These are phyloP conservation scores for Chaunax sp. DNA, from an alignment of 2,797 vertebrate genomes.

Conservation along the genomic window DNA sequence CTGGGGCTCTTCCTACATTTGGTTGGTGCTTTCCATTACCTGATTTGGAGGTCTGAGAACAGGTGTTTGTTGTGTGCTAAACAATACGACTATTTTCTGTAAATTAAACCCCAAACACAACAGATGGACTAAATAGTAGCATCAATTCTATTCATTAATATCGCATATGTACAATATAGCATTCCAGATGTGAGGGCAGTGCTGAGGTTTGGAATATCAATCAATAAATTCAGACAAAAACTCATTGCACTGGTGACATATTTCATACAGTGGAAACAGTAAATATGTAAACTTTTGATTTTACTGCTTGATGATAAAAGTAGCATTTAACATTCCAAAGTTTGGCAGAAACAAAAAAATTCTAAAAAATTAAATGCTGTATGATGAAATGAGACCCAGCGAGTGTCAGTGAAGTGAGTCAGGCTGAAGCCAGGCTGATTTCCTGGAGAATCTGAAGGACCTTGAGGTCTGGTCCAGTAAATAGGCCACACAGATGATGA, in stretches of 20 bases:
- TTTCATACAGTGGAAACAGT: background rate
- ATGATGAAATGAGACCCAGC: background rate
- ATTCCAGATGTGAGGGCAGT: conserved; percentile 2
- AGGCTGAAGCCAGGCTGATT: too few species aligned
- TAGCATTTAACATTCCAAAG: background rate
- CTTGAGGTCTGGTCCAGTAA: background rate
- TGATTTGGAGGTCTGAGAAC: too few species aligned
- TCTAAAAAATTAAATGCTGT: conserved; percentile 6
- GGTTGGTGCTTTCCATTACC: too few species aligned
- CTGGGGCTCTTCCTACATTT: too few species aligned
- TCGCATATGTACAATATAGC: conserved; percentile 36
- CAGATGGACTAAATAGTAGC: conserved; percentile 1
- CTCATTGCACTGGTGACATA: background rate
- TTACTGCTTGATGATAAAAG: background rate
- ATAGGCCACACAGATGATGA: too few species aligned
- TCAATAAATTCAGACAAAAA: background rate
- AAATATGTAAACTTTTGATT: background rate
- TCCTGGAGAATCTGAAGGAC: background rate
- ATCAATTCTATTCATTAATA: conserved; percentile 11
- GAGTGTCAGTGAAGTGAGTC: background rate
- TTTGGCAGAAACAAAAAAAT: conserved; percentile 2
- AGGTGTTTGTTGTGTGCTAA: too few species aligned
- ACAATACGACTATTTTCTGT: background rate
- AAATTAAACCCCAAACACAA: conserved; percentile 4
- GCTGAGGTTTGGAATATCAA: conserved; percentile 6